Evolutionary conservation across 2,113 vertebrate genomes (phyloP), one percentile per base, ranked within the genome.

Genomic region (Misgurnus anguillicaudatus): DNA sequence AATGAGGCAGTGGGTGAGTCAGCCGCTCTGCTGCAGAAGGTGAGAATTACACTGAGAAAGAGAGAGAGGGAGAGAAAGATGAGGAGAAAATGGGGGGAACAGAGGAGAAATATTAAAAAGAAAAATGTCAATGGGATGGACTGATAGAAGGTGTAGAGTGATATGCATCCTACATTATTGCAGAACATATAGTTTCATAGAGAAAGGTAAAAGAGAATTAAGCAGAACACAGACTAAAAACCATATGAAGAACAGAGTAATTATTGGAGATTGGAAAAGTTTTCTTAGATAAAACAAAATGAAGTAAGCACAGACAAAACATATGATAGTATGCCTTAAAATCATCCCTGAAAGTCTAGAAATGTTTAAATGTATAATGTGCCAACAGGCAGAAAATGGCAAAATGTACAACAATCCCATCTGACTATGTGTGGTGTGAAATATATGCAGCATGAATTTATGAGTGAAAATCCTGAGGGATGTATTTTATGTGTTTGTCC

Each of bases 1-100:
- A 89, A 92, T 91, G 89, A 91, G 85, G 87, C 87, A 86, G 86
- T 87, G 82, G 85, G 91, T 92, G 90, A 93, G 87, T 92, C 90
- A 91, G 90, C 85, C 89, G 84, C 83, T 88, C 89, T 88, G 89
- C 87, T 90, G 85, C 85, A 88, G 81, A 86, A 92, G 90, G 90
- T 91, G 89, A 92, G 90, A 91, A 89, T 88, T 89, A 90, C 87
- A 90, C 69, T 53, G 87, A 87, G 81, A 86, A 77, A 85, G 87
- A 86, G 83, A 83, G 80, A 84, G 86, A 83, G 80, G 71, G 85
- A 83, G 85, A 71, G 75, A 57, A 24, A 36, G 69, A 85, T 47
- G 42, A 10, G 7, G 57, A 67, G 61, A 51, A 11, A 55, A 61
- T 36, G 45, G 58, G 38, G 21, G 21, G 48, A 71, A 68, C 55